These are phyloP conservation scores for Sinotaia quadrata DNA, from an alignment of 2,888 invertebrate genomes.

Conservation along the genomic window DNA sequence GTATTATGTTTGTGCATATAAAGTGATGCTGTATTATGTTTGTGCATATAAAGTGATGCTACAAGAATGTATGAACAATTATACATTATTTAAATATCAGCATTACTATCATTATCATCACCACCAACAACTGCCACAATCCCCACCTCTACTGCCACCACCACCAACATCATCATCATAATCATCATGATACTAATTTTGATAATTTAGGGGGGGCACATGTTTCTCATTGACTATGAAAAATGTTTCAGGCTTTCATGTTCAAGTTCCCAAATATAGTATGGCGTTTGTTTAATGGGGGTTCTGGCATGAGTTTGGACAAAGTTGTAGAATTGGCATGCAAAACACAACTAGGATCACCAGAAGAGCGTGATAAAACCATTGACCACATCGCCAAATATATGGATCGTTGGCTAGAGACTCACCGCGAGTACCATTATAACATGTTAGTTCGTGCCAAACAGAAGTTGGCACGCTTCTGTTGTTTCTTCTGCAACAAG, in stretches of 20 bases:
- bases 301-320: conserved; percentile 60
- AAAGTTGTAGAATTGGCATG: conserved; percentile 56
- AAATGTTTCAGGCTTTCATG: conserved; percentile 52
- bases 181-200: too few relatives aligned
- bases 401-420: conserved; percentile 62
- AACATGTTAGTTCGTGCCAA: conserved; percentile 55
- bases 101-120: too few relatives aligned
- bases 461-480: conserved; percentile 48
- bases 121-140: too few relatives aligned
- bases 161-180: too few relatives aligned
- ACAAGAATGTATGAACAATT: too few relatives aligned
- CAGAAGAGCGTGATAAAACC: conserved; percentile 57
- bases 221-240: neutral
- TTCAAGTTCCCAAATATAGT: conserved; percentile 64
- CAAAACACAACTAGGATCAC: conserved; percentile 60
- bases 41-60: too few relatives aligned
- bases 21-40: too few relatives aligned
- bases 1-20: too few relatives aligned
- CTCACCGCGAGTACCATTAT: conserved; percentile 59
- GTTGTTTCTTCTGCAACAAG: conserved; percentile 63
- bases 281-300: conserved; percentile 61
- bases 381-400: conserved; percentile 60
- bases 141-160: too few relatives aligned
- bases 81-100: too few relatives aligned
- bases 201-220: too few relatives aligned